Evolutionary conservation across 2,113 vertebrate species (phyloP), one percentile per base, ranked within the genome.

Genomic region (Zapornia atra): DNA sequence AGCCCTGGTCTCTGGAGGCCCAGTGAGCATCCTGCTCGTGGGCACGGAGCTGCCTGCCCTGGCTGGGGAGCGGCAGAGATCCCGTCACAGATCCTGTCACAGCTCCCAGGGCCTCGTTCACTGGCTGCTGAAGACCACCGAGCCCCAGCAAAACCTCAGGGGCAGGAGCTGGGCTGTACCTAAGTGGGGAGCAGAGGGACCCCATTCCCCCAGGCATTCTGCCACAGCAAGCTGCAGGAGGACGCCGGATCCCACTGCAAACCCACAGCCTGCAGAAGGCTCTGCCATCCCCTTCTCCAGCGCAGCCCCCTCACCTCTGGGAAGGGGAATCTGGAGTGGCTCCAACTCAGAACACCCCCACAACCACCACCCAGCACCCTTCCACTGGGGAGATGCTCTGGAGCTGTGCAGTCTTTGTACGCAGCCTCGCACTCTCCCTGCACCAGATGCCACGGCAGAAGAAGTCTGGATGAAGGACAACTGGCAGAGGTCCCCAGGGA

Each of bases 381-480:
- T 60, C 50, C 36, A 4, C 31, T 3, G 3, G 4, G 7, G 57
- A 82, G 51, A 6, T 53, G 50, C 50, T 50, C 69, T 33, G 65
- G 22, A 28, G 34, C 76, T 15, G 11, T 0, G 21, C 19, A 5
- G 51, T 11, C 71, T 40, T 70, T 1, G 0, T 4, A 10, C n/a
- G 10, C 29, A 34, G 33, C 9, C 9, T 53, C 17, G 19, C 29
- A 2, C 34, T 10, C 15, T 15, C 42, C 33, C 33, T 4, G 28
- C 28, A 40, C 36, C 61, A 21, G 34, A 25, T 16, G 54, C 46
- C 28, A 5, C 0, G 0, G 66, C 18, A 42, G 16, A 22, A 2
- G 11, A 38, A 38, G 61, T 5, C 33, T 11, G 18, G 71, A 9
- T 10, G 15, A 29, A 4, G 36, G 21, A 34, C 48, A 33, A 4